Percentiles rank a stretch among this genome's conserved stretches.
Evolutionary conservation across 2,888 invertebrate species (phyloP).

Genomic region (Plutella xylostella): DNA sequence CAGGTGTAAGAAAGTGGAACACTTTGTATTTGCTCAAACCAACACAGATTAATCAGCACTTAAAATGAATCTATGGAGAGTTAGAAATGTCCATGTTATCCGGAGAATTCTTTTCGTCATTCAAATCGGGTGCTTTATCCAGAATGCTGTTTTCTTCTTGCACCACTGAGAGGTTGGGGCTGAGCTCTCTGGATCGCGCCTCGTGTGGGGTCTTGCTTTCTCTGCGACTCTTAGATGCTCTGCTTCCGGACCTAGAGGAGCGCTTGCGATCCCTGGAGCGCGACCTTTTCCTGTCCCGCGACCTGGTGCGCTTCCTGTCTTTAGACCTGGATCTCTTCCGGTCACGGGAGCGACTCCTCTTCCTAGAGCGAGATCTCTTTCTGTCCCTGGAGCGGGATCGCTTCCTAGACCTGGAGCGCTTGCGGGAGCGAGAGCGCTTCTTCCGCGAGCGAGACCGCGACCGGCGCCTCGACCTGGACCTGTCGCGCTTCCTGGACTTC

Average conservation of each 20-base stretch:
- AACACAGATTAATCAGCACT: too few relatives aligned
- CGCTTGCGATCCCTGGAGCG: slow-evolving; percentile 60
- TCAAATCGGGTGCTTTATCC: background rate
- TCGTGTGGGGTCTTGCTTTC: slow-evolving; percentile 55
- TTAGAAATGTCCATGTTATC: slow-evolving; percentile 87
- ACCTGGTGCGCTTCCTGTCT: slow-evolving; percentile 68
- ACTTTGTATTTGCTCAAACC: too few relatives aligned
- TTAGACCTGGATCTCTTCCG: slow-evolving; percentile 70
- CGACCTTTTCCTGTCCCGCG: slow-evolving; percentile 58
- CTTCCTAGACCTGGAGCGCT: slow-evolving; percentile 19
- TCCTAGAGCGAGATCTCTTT: slow-evolving; percentile 50
- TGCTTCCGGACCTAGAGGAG: slow-evolving; percentile 49
- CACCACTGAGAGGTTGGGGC: slow-evolving; percentile 36
- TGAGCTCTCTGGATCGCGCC: slow-evolving; percentile 46
- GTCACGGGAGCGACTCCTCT: slow-evolving; percentile 47
- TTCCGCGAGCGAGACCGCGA: slow-evolving; percentile 66
- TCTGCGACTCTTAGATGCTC: slow-evolving; percentile 46
- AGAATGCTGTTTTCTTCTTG: slow-evolving; percentile 36
- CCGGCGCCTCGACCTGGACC: slow-evolving; percentile 71
- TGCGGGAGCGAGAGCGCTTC: slow-evolving; percentile 24
- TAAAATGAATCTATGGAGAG: slow-evolving; percentile 74
- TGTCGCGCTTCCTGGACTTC: slow-evolving; percentile 52
- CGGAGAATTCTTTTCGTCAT: slow-evolving; percentile 70
- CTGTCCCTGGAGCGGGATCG: slow-evolving; percentile 49
- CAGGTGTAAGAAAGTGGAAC: too few relatives aligned